These are phyloP conservation scores for Anguilla megastoma DNA, from an alignment of 2,797 vertebrate species.

Conservation along the genomic window DNA sequence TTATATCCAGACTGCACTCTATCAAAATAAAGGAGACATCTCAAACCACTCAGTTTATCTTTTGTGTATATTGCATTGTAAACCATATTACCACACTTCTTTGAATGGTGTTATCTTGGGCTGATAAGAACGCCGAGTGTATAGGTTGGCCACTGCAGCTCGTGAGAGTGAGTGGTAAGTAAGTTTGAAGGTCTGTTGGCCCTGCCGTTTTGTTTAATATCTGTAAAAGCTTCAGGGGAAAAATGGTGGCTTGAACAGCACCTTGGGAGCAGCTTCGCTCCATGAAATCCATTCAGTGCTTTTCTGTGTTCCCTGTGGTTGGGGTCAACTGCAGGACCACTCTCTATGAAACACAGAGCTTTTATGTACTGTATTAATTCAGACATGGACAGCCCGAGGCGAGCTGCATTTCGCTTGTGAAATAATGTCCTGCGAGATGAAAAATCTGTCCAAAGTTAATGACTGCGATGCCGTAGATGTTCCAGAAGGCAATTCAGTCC, in stretches of 20 bases:
- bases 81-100: background rate
- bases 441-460: background rate
- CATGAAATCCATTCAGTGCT: background rate
- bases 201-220: background rate
- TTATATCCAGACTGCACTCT: background rate
- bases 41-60: background rate
- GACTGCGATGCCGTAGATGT: background rate
- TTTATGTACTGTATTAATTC: background rate
- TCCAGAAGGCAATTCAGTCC: background rate
- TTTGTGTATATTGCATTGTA: background rate
- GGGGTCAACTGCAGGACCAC: conserved; percentile 12
- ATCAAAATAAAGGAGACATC: background rate
- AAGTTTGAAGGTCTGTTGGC: background rate
- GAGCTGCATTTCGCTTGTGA: background rate
- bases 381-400: background rate
- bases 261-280: background rate
- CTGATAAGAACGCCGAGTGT: background rate
- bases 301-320: background rate
- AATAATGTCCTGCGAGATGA: background rate
- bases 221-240: background rate
- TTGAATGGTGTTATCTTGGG: background rate
- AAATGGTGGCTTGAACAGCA: background rate
- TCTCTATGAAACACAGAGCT: background rate
- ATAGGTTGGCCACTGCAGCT: background rate
- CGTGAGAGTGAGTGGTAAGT: background rate